A percentile compares a stretch with the other conserved stretches of the same genome.
Evolutionary conservation across 2,888 invertebrate genomes (phyloP).

Genomic region (Chrysolina haemoptera): DNA sequence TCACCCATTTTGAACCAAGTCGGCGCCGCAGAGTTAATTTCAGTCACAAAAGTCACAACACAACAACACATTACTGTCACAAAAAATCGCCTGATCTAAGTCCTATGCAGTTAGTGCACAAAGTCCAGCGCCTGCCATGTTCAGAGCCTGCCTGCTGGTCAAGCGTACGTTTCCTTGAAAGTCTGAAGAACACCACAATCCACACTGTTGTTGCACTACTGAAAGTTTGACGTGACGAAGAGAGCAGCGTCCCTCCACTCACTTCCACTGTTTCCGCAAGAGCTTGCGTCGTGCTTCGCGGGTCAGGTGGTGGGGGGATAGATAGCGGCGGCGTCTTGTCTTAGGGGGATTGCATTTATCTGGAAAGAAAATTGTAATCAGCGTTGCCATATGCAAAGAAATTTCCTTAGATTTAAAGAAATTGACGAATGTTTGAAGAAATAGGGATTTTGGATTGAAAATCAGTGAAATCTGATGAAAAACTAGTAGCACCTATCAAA

Average conservation of each 20-base stretch:
- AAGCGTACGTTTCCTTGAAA: slow-evolving; percentile 13
- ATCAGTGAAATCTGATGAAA: too few relatives aligned
- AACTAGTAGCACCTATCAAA: too few relatives aligned
- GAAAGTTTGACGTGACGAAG: neutral
- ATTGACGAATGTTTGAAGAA: too few relatives aligned
- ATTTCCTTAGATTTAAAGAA: too few relatives aligned
- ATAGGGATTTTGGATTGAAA: too few relatives aligned
- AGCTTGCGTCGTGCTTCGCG: slow-evolving; percentile 65
- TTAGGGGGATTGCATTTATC: slow-evolving; percentile 11
- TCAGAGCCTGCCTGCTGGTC: neutral
- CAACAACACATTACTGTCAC: slow-evolving; percentile 32
- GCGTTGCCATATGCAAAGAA: too few relatives aligned
- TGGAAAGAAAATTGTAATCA: slow-evolving; percentile 23
- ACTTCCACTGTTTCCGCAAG: slow-evolving; percentile 54
- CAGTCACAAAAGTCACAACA: slow-evolving; percentile 37
- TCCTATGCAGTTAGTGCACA: neutral
- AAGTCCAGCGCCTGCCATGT: neutral
- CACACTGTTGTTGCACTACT: slow-evolving; percentile 19
- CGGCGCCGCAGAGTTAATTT: neutral
- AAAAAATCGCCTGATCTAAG: slow-evolving; percentile 16
- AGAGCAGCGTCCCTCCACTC: neutral
- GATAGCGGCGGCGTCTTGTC: slow-evolving; percentile 16
- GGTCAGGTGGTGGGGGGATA: slow-evolving; percentile 4
- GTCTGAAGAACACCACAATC: neutral
- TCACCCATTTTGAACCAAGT: neutral